Percentiles rank a stretch among this genome's conserved stretches.
Evolutionary conservation across 2,797 vertebrate genomes (phyloP).

Genomic region (Etheostoma perlongum): DNA sequence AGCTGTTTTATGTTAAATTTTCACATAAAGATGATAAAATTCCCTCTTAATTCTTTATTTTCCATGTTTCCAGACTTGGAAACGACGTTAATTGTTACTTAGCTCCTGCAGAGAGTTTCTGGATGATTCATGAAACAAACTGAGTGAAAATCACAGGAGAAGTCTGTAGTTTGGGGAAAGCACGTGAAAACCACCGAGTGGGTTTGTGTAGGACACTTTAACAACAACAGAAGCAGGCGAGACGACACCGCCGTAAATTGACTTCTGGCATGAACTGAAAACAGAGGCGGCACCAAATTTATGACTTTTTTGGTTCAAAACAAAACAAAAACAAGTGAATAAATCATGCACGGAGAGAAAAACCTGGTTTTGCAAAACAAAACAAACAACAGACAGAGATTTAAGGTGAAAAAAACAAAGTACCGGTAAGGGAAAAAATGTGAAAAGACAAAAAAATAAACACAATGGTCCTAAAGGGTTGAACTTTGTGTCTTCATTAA

Average conservation of each 20-base stretch:
- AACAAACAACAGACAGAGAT: background rate
- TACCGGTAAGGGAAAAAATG: no score
- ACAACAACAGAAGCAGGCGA: background rate
- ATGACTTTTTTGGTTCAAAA: background rate
- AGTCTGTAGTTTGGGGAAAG: background rate
- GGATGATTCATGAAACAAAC: background rate
- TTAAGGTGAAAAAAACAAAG: background rate
- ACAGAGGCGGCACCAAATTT: background rate
- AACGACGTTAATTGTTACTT: background rate
- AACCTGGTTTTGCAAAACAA: no score
- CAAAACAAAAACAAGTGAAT: constrained; percentile 14
- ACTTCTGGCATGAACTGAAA: constrained; percentile 2
- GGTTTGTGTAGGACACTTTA: background rate
- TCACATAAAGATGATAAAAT: no score
- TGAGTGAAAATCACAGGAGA: background rate
- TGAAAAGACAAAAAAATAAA: no score
- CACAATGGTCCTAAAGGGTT: no score
- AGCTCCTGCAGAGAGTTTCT: background rate
- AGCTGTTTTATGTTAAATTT: no score
- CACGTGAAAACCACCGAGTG: background rate
- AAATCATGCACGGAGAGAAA: background rate
- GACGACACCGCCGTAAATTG: background rate
- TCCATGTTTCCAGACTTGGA: no score
- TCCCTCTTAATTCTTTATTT: no score
- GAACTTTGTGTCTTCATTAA: no score